These are phyloP conservation scores for Pygocentrus nattereri DNA, from an alignment of 2,797 vertebrate species.

Conservation along the genomic window DNA sequence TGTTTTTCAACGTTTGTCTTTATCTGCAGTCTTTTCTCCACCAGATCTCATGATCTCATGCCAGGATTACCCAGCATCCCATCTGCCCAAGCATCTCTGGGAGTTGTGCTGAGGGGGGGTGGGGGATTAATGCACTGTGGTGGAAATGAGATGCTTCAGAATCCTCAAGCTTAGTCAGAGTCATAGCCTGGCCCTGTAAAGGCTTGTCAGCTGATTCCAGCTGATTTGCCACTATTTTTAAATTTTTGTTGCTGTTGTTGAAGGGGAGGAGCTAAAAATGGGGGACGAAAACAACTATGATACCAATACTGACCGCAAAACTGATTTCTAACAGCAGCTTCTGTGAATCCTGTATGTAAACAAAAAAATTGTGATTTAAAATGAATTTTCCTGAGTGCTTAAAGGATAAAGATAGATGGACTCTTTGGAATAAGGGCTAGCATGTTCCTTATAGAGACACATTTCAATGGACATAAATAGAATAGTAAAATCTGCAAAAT, in stretches of 20 bases:
- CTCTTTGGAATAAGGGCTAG: background rate
- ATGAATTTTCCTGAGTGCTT: background rate
- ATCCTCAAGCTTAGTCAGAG: constrained; percentile 13
- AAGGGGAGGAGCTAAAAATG: constrained; percentile 49
- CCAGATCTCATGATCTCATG: constrained; percentile 56
- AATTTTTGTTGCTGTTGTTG: constrained; percentile 57
- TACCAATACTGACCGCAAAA: background rate
- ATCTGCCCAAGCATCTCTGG: constrained; percentile 63
- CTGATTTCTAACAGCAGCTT: background rate
- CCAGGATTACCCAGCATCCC: constrained; percentile 75
- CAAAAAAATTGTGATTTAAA: background rate
- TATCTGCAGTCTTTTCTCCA: constrained; percentile 25
- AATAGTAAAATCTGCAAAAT: constrained; percentile 14
- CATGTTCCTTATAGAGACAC: background rate
- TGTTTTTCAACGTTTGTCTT: constrained; percentile 18
- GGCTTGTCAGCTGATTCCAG: constrained; percentile 42
- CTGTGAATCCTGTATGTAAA: background rate
- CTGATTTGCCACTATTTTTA: constrained; percentile 49
- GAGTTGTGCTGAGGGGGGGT: constrained; percentile 19
- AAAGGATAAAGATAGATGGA: background rate
- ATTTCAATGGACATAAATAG: constrained; percentile 4
- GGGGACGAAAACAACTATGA: constrained; percentile 16
- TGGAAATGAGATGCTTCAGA: constrained; percentile 33
- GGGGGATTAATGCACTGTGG: constrained; percentile 47
- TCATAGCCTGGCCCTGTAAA: constrained; percentile 46